Conservation (phyloP, 2,888 invertebrate genomes). For the Nephrocerus scutellatus region DNA sequence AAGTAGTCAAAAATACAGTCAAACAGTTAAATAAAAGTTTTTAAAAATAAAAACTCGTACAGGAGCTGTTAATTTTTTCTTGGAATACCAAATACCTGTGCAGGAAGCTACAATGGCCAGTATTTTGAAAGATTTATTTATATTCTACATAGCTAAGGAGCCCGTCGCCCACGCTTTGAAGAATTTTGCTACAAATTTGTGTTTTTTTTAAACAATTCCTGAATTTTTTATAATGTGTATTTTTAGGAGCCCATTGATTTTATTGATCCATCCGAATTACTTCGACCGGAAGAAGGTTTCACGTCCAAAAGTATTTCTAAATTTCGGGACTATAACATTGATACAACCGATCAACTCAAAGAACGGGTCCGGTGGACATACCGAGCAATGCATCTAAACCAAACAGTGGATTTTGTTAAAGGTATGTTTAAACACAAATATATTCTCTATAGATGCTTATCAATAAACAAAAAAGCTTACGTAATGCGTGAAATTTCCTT, state of each 20-base stretch:
- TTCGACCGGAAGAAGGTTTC: conserved; percentile 69
- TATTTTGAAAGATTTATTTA: too few relatives aligned
- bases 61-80: too few relatives aligned
- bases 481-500: background rate
- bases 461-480: background rate
- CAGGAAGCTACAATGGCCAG: too few relatives aligned
- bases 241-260: conserved; percentile 36
- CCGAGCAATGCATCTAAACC: conserved; percentile 77
- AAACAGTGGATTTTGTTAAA: conserved; percentile 82
- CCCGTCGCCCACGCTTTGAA: too few relatives aligned
- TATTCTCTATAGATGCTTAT: background rate
- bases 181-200: too few relatives aligned
- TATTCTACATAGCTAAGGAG: too few relatives aligned
- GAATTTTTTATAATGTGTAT: background rate
- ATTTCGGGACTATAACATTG: conserved; percentile 73
- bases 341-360: conserved; percentile 67
- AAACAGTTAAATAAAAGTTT: too few relatives aligned
- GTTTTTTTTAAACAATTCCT: too few relatives aligned
- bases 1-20: too few relatives aligned
- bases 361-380: conserved; percentile 80
- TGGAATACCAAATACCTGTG: too few relatives aligned
- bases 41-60: too few relatives aligned
- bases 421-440: conserved; percentile 41
- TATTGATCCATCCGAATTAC: conserved; percentile 65
- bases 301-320: conserved; percentile 65